Base-by-base conservation (phyloP, 1,140 invertebrate species). In the Daktulosphaira vitifoliae region DNA sequence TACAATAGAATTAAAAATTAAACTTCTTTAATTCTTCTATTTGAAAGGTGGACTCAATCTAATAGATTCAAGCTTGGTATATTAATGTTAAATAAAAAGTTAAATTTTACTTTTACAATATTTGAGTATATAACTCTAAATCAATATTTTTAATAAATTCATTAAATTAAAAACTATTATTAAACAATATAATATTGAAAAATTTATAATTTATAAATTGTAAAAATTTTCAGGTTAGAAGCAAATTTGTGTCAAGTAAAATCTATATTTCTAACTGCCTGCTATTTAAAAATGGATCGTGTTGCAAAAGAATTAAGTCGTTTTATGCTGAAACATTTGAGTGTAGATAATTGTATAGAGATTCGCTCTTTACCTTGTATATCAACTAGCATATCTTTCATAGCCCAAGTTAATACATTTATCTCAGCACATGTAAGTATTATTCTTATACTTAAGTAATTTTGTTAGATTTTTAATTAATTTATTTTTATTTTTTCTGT, bases 241-340 rank as follows among this genome's bases (percentile, higher is more conserved):
- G 76, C 85, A 65, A 74, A 76, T 33, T 72, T 73, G 3, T 71
- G 76, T 42, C 76, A 84, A 71, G 85, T 89, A 16, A 84, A 84
- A 70, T 79, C 82, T 18, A 81, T 91, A 46, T 91, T 88, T 76
- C 76, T 83, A 69, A 83, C 87, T 25, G 87, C 89, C 7, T 81
- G 78, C 67, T 79, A 81, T 53, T 77, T 92, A 69, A 86, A 86
- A 71, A 85, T 92, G 79, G 81, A 85, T 46, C 74, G 81, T 25
- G 84, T 86, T 37, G 81, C 84, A 29, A 75, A 80, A 42, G 81
- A 84, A 70, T 91, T 90, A 74, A 84, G 84, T 48, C 76, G 79
- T 26, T 83, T 84, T 72, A 76, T 92, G 48, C 78, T 87, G 20
- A 78, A 81, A 46, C 80, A 86, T 70, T 74, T 90, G 49, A 81